phyloP scores from a whole-genome alignment of 2,113 vertebrate genomes.

The Dascyllus trimaculatus region DNA sequence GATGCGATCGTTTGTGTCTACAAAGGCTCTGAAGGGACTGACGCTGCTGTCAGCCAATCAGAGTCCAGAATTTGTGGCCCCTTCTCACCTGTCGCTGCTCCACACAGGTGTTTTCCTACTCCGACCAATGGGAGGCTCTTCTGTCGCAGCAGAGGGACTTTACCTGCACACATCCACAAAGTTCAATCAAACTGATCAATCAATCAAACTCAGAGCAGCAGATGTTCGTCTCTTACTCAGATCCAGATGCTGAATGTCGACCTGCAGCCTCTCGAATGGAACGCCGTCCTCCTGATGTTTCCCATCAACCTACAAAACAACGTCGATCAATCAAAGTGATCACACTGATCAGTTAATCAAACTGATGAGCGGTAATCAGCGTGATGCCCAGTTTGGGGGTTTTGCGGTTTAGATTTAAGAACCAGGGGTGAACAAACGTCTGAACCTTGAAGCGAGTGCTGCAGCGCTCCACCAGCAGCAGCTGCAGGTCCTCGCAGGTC shows the following conservation, averaged over 20 bases:
- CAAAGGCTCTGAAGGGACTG: too few species aligned
- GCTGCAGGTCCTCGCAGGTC: conserved; percentile 83
- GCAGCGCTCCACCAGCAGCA: conserved; percentile 94
- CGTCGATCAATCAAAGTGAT: not conserved
- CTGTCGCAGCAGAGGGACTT: conserved; percentile 87
- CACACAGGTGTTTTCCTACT: conserved; percentile 97
- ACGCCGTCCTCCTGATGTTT: conserved; percentile 89
- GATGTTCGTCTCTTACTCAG: conserved; percentile 86
- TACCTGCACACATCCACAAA: conserved; percentile 77
- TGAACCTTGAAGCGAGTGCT: conserved; percentile 92
- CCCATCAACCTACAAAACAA: conserved; percentile 90
- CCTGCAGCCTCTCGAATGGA: conserved; percentile 92
- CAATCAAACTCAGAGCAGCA: too few species aligned
- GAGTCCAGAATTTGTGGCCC: not conserved
- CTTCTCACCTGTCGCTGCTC: conserved; percentile 92
- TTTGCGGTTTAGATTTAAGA: too few species aligned
- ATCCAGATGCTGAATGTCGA: conserved; percentile 97
- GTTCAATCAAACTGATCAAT: too few species aligned
- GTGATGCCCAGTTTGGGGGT: too few species aligned
- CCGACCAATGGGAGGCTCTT: conserved; percentile 89
- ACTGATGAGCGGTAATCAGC: too few species aligned
- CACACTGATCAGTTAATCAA: not conserved
- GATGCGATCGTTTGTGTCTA: too few species aligned
- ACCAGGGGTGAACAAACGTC: too few species aligned
- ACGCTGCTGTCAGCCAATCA: conserved; percentile 1